A percentile compares a stretch with the other conserved stretches of the same genome.
Evolutionary conservation across 2,797 vertebrate genomes (phyloP).

Genomic region (Cyclopterus lumpus): DNA sequence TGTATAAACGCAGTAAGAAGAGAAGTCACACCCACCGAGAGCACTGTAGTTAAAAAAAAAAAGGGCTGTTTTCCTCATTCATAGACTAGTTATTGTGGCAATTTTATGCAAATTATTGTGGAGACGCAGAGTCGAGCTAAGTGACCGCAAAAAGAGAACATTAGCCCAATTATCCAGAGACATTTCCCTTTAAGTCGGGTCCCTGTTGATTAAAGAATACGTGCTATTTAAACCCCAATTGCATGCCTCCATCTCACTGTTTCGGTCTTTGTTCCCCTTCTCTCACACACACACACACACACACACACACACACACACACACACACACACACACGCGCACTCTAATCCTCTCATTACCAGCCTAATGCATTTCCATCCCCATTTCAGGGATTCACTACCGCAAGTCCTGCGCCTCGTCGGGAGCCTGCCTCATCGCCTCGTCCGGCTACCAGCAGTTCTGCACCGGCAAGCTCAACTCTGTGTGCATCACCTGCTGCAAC

Average conservation of each 20-base stretch:
- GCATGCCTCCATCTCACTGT: slow-evolving; percentile 4
- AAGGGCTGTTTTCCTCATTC: not conserved
- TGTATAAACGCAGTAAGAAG: not conserved
- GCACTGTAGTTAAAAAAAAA: not conserved
- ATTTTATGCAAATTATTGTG: slow-evolving; percentile 10
- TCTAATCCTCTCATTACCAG: slow-evolving; percentile 26
- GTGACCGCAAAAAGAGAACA: not conserved
- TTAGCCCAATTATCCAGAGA: slow-evolving; percentile 1
- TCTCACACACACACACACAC: not conserved
- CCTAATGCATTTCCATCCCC: slow-evolving; percentile 34
- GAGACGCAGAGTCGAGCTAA: slow-evolving; percentile 1
- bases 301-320: not conserved
- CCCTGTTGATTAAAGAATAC: slow-evolving; percentile 34
- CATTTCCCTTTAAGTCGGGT: slow-evolving; percentile 26
- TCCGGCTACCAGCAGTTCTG: slow-evolving; percentile 99
- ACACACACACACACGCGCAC: not conserved
- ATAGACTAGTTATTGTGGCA: not conserved
- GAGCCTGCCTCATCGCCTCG: slow-evolving; percentile 95
- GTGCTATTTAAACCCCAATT: slow-evolving; percentile 31
- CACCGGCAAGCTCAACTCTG: slow-evolving; percentile 93
- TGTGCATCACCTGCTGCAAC: slow-evolving; percentile 98
- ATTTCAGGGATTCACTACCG: slow-evolving; percentile 93
- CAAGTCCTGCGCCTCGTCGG: slow-evolving; percentile 95
- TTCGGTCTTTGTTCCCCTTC: slow-evolving; percentile 3
- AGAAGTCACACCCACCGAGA: not conserved